Evolutionary conservation across 2,797 vertebrate species (phyloP).

Genomic region (Darevskia mixta): DNA sequence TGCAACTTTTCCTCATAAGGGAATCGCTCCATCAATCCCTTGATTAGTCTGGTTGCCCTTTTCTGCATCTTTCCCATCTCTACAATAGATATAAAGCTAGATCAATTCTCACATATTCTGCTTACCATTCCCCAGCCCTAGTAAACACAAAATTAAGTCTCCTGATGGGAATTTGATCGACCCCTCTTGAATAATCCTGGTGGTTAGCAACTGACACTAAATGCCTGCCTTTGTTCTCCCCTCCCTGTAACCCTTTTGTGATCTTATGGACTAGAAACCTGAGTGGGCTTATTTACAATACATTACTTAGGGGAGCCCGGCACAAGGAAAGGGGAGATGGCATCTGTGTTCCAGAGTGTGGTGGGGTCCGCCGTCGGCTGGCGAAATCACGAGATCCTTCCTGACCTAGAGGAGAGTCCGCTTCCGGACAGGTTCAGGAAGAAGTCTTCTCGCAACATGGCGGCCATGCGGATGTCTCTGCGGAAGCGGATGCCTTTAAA

Average conservation of each 20-base stretch:
- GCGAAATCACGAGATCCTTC: conserved; percentile 83
- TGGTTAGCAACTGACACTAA: no score
- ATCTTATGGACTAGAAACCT: neutral
- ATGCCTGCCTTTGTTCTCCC: neutral
- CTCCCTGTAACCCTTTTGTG: neutral
- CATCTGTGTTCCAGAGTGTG: conserved; percentile 81
- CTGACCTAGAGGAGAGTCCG: conserved; percentile 83
- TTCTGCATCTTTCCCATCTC: no score
- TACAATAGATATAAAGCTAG: no score
- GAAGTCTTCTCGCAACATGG: conserved; percentile 83
- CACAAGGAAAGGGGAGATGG: conserved; percentile 66
- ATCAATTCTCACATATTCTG: no score
- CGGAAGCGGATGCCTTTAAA: conserved; percentile 88
- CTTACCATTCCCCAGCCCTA: no score
- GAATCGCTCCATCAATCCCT: no score
- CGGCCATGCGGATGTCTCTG: conserved; percentile 86
- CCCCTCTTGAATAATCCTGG: neutral
- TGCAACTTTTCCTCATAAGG: no score
- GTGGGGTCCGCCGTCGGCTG: conserved; percentile 79
- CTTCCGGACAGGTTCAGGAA: conserved; percentile 78
- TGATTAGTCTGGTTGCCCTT: no score
- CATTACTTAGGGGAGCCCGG: neutral
- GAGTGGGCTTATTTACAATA: neutral
- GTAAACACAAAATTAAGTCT: no score
- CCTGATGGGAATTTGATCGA: neutral